Conservation (phyloP, 2,888 invertebrate genomes). For the Lasiommata megera region DNA sequence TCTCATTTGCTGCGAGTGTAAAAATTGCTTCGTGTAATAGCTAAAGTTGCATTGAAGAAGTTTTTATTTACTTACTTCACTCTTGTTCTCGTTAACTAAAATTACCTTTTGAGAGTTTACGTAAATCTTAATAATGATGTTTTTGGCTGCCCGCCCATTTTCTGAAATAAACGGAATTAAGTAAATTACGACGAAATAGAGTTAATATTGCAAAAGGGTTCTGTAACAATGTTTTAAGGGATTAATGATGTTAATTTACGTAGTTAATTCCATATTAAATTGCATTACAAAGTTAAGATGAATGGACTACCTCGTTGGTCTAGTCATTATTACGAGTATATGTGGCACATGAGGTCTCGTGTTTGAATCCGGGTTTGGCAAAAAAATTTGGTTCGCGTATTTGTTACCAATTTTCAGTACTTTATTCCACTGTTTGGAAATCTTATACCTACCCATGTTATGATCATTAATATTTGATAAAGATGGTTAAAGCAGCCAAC, state of each 20-base stretch:
- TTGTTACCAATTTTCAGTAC: no score
- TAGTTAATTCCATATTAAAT: slow-evolving; percentile 35
- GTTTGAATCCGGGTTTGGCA: no score
- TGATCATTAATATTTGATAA: no score
- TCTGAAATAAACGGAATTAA: not conserved
- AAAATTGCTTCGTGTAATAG: slow-evolving; percentile 27
- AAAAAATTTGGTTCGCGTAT: no score
- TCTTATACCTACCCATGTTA: no score
- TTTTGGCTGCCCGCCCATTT: no score
- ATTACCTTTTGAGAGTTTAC: slow-evolving; percentile 5
- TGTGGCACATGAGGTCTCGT: no score
- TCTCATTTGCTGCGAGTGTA: slow-evolving; percentile 27
- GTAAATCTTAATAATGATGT: slow-evolving; percentile 36
- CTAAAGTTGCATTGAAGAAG: slow-evolving; percentile 32
- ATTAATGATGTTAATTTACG: slow-evolving; percentile 45
- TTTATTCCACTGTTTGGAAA: no score
- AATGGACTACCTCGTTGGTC: no score
- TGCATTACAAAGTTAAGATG: not conserved
- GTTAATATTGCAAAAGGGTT: slow-evolving; percentile 44
- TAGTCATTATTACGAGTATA: no score
- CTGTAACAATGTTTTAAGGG: slow-evolving; percentile 48
- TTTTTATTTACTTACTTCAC: slow-evolving; percentile 13
- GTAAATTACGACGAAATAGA: slow-evolving; percentile 10
- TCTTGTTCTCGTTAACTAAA: slow-evolving; percentile 8
- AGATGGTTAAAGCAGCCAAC: no score